Conservation (phyloP, 2,113 vertebrate species). For the Zingel zingel region DNA sequence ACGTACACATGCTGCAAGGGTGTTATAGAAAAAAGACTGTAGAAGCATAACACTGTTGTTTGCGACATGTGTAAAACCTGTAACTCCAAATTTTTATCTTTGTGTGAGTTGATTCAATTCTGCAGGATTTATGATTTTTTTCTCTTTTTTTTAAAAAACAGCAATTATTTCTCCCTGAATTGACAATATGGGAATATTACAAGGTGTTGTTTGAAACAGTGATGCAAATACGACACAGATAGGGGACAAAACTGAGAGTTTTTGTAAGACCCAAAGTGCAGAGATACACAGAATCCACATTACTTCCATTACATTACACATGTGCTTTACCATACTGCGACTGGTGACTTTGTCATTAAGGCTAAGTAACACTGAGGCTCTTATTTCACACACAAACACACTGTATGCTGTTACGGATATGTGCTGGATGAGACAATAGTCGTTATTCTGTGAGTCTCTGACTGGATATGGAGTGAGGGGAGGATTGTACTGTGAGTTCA, state of each 20-base stretch:
- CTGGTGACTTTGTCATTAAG: conserved; percentile 51
- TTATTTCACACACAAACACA: conserved; percentile 64
- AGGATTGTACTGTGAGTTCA: conserved; percentile 85
- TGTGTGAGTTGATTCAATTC: neutral
- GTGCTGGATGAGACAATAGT: conserved; percentile 85
- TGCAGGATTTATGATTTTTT: neutral
- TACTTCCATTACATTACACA: conserved; percentile 6
- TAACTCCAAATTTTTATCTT: neutral
- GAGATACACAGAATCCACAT: conserved; percentile 14
- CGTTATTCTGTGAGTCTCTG: conserved; percentile 87
- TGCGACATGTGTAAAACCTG: conserved; percentile 3
- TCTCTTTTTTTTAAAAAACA: neutral
- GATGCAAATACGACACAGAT: neutral
- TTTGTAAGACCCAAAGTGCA: neutral
- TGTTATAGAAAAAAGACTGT: neutral
- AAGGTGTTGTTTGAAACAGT: neutral
- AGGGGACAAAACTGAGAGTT: neutral
- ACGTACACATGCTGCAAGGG: conserved; percentile 21
- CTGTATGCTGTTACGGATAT: conserved; percentile 47
- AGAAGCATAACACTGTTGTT: neutral
- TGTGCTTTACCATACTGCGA: neutral
- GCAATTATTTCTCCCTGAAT: neutral
- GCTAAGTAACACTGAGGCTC: conserved; percentile 59
- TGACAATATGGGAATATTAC: neutral
- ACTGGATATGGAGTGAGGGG: conserved; percentile 84